Evolutionary conservation across 2,888 invertebrate species (phyloP), one percentile per base, ranked within the genome.

Genomic region (Dioctria linearis): DNA sequence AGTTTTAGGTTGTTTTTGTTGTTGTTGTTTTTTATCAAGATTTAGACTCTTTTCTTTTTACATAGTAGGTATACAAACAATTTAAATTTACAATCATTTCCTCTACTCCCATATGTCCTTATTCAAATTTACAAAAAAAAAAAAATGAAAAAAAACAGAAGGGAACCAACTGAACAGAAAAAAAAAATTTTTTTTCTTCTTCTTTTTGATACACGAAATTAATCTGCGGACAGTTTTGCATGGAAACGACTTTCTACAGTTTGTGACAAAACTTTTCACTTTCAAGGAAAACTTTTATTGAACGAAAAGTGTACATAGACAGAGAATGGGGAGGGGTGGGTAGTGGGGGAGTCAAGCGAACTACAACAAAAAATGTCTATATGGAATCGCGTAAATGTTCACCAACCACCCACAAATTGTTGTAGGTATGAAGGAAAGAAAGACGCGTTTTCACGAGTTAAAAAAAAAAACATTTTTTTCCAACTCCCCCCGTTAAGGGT

Each of bases 211-310:
- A 73, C 59, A 73, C 57, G 57, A 73, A 57, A 73, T 73, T 73
- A 73, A 73, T 73, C 73, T 73, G 73, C 59, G 73, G 73, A 51
- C 73, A 73, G 73, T 73, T 73, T 73, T 42, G 57, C 57, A 73
- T 57, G 59, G 73, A 57, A 73, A 73, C 59, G 73, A 73, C 78
- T 63, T 78, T 66, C 78, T 84, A 83, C 83, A 84, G 84, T 85
- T 85, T 84, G 25, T 25, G 81, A 83, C 81, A 83, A 76, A 84
- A 84, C 84, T 84, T 85, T 85, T 85, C 85, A 85, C 85, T 85
- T 85, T 85, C 85, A 82, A 82, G 82, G 83, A 83, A 83, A 83
- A 83, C 82, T 79, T 79, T 78, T 78, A 78, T 78, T 79, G 79
- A 73, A 73, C 73, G 57, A 5, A 8, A 25, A 25, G 25, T 25